Evolutionary conservation across 2,113 vertebrate species (phyloP), one percentile per base, ranked within the genome.

Genomic region (Aegypius monachus): DNA sequence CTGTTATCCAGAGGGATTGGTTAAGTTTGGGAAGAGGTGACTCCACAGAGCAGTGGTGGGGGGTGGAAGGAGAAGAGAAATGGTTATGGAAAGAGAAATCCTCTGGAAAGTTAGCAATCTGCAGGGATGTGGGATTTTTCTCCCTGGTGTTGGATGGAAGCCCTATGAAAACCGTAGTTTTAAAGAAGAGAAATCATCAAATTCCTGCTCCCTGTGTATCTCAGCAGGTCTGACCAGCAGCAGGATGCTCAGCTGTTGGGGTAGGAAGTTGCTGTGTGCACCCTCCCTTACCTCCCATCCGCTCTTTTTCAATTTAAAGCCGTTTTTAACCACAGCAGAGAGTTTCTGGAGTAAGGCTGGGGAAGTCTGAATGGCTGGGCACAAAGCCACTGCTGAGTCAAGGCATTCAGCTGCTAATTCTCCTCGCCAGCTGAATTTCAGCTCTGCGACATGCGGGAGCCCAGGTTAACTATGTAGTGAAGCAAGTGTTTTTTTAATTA

Each of bases 321-420:
- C 1, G 2, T 2, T 68, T 83, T 72, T 56, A 36, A 53, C 53
- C 53, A 4, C 86, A 90, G 70, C 78, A 83, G 92, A 65, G 40
- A 71, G 58, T 19, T 29, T 56, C 93, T 91, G 81, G 78, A 34
- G 7, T 36, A 13, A 59, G 65, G 36, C 75, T 94, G 88, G 79
- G 87, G 34, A 36, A 31, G 43, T 17, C 42, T 86, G 82, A 26
- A 14, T 1, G 29, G 67, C 90, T 63, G 86, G 93, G 94, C 92
- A 95, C 11, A 17, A 66, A 83, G 90, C 96, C 90, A 93, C 91
- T 96, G 96, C 95, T 97, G 95, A 97, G 93, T 96, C 93, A 97
- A 82, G 40, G 81, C 90, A 26, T 96, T 97, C 78, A 78, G 86
- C 89, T 75, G 72, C 75, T 65, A 53, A 7, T 14, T 52, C 11